phyloP scores from a whole-genome alignment of 2,888 invertebrate genomes.

The Lasioglossum leucozonium region DNA sequence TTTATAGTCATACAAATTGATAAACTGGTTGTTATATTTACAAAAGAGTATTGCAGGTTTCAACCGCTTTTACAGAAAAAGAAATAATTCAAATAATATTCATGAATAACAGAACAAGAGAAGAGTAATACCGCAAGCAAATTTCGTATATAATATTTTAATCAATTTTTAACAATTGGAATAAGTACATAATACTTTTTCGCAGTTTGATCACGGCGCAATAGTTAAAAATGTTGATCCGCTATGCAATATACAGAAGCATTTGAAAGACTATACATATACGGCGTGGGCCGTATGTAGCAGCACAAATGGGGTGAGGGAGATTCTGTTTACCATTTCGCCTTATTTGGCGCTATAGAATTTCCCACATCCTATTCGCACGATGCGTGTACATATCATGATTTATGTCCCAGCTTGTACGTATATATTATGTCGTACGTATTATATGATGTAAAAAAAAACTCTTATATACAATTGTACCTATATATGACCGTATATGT shows the following conservation, averaged over 20 bases:
- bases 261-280: constrained; percentile 45
- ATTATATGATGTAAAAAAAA: constrained; percentile 50
- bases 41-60: neutral
- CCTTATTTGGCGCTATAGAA: neutral
- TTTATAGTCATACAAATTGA: neutral
- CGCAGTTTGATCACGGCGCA: constrained; percentile 59
- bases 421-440: constrained; percentile 51
- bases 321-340: neutral
- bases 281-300: neutral
- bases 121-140: neutral
- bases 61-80: neutral
- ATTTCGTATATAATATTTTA: constrained; percentile 77
- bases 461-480: constrained; percentile 37
- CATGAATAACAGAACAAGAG: neutral
- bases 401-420: neutral
- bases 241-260: constrained; percentile 78
- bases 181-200: constrained; percentile 80
- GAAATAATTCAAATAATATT: neutral
- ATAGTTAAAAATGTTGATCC: constrained; percentile 47
- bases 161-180: constrained; percentile 82
- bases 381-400: neutral
- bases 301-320: neutral
- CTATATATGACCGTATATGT: constrained; percentile 22
- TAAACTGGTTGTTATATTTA: neutral
- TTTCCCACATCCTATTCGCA: neutral